Evolutionary conservation across 1,140 invertebrate genomes (phyloP).

Genomic region (Linepithema humile): DNA sequence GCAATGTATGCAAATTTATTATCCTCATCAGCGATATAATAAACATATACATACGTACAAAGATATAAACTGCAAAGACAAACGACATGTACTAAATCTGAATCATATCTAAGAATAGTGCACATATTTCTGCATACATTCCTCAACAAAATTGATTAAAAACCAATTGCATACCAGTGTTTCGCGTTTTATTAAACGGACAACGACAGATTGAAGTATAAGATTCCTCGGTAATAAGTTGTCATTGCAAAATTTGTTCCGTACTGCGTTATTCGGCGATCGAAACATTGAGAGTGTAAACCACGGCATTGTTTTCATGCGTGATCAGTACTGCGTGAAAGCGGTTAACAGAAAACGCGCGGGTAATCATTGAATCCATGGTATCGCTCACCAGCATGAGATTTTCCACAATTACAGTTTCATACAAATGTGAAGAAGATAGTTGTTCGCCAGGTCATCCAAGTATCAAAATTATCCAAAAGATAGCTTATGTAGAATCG

Average conservation of each 20-base stretch:
- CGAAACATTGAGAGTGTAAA: too few relatives aligned
- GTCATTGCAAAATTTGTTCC: not conserved
- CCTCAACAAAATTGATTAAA: not conserved
- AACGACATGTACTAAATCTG: not conserved
- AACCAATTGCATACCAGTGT: not conserved
- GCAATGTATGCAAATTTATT: not conserved
- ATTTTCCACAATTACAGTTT: not conserved
- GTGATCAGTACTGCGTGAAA: not conserved
- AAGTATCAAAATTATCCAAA: not conserved
- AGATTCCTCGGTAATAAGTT: not conserved
- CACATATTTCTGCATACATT: too few relatives aligned
- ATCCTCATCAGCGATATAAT: not conserved
- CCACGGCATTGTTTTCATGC: constrained; percentile 3
- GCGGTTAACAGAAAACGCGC: not conserved
- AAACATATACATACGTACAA: not conserved
- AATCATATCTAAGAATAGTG: constrained; percentile 42
- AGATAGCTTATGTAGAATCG: not conserved
- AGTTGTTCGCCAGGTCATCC: not conserved
- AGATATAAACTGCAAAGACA: not conserved
- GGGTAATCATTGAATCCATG: too few relatives aligned
- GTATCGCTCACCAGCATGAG: not conserved
- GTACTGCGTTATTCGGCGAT: not conserved
- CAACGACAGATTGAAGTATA: not conserved
- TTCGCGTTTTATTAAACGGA: not conserved
- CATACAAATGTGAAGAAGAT: not conserved